phyloP scores from a whole-genome alignment of 2,797 vertebrate species.

The Trachops cirrhosus region DNA sequence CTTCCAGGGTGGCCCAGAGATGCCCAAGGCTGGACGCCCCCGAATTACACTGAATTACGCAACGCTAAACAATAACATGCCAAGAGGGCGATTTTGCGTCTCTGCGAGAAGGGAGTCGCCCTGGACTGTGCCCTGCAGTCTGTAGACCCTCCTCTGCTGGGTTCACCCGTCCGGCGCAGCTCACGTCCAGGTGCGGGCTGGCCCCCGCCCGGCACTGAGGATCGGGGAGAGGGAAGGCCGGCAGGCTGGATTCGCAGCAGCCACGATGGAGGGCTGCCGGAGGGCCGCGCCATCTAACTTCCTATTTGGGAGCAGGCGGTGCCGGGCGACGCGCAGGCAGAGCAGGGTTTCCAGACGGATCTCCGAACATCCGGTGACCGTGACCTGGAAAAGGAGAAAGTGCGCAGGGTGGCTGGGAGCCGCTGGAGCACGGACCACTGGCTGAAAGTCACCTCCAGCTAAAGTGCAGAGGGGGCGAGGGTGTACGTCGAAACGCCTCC shows the following conservation, averaged over 20 bases:
- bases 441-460: no score
- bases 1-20: no score
- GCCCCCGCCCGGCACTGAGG: rapidly evolving
- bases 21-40: no score
- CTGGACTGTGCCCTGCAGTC: background rate
- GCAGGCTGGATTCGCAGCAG: no score
- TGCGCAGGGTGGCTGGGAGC: rapidly evolving
- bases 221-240: rapidly evolving
- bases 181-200: background rate
- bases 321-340: rapidly evolving
- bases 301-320: rapidly evolving
- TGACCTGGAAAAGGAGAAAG: background rate
- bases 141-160: background rate
- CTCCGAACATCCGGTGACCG: rapidly evolving
- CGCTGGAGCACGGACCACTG: rapidly evolving
- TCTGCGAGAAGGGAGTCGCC: background rate
- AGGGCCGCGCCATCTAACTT: background rate
- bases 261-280: rapidly evolving
- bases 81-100: background rate
- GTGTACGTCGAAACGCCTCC: background rate
- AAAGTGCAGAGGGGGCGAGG: background rate
- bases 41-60: background rate
- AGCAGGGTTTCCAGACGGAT: no score
- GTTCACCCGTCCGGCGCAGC: background rate
- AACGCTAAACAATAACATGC: background rate